Percentiles rank a stretch among this genome's conserved stretches.
These are phyloP conservation scores for Rhynchophorus ferrugineus DNA, from an alignment of 1,140 invertebrate species.

Conservation along the genomic window DNA sequence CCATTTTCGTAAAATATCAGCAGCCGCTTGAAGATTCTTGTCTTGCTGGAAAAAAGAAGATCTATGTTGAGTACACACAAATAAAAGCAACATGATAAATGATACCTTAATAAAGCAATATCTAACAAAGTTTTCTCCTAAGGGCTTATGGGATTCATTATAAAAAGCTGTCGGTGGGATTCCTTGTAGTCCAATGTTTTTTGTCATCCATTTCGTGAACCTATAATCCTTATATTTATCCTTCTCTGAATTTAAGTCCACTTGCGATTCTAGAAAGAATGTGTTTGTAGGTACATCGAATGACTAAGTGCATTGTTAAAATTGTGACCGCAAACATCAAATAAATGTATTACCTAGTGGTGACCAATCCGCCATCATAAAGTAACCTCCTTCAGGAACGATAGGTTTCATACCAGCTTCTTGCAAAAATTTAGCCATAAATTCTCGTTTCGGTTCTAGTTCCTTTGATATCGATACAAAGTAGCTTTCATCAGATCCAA, in stretches of 20 bases:
- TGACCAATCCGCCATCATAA: slow-evolving; percentile 90
- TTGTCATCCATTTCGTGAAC: slow-evolving; percentile 93
- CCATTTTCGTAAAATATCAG: slow-evolving; percentile 55
- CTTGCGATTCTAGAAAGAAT: slow-evolving; percentile 46
- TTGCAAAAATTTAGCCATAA: slow-evolving; percentile 65
- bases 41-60: slow-evolving; percentile 60
- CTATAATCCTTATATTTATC: slow-evolving; percentile 78
- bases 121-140: slow-evolving; percentile 83
- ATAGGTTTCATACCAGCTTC: slow-evolving; percentile 85
- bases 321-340: no score
- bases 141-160: slow-evolving; percentile 65
- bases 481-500: slow-evolving; percentile 75
- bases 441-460: slow-evolving; percentile 77
- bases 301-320: no score
- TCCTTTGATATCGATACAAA: slow-evolving; percentile 71
- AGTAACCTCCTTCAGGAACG: slow-evolving; percentile 93
- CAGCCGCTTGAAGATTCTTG: slow-evolving; percentile 64
- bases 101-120: slow-evolving; percentile 91
- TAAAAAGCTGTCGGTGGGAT: slow-evolving; percentile 96
- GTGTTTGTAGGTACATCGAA: neutral
- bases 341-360: slow-evolving; percentile 48
- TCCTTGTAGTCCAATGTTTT: slow-evolving; percentile 84
- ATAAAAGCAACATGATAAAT: no score
- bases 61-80: no score
- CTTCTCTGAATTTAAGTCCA: slow-evolving; percentile 57